Evolutionary conservation across 2,113 vertebrate species (phyloP), one percentile per base, ranked within the genome.

Genomic region (Megaptera novaeangliae): DNA sequence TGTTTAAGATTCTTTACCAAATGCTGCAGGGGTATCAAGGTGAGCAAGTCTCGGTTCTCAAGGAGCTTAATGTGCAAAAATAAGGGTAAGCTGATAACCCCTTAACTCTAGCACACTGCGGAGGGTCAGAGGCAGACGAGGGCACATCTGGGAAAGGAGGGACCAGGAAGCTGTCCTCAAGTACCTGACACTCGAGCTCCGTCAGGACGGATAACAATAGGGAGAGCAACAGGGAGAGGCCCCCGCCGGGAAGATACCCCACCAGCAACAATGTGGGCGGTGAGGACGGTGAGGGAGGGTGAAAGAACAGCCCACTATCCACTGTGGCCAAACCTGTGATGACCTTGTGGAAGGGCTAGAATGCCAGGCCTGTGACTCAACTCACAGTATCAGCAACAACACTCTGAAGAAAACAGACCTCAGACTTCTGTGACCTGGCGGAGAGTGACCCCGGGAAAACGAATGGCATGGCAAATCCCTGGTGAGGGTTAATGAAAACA

Each of bases 41-140:
- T 25, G 29, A 39, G 68, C 25, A 77, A 94, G 49, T n/a, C 71
- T 71, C 20, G 1, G 57, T 68, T 88, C 69, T 69, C 61, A 25
- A 69, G 55, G 20, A 49, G 66, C 10, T 36, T 17, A 25, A 44
- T 3, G 7, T 27, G 13, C 41, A 61, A 21, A 21, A 39, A 39
- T 13, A 83, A 91, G 46, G 59, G 46, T 59, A 36, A 90, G 59
- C 20, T 10, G 25, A 25, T 34, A 57, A 25, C 31, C 29, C 34
- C 39, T 6, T 20, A 74, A 41, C 8, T 36, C 6, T 15, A 25
- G 10, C 3, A 13, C 3, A 0, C 49, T 0, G 1, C 27, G 61
- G 63, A 57, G 55, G 61, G 15, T 72, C 6, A 1, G 36, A 68
- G 34, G n/a, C 3, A 2, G 63, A 10, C 6, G 27, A 88, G 34